Conservation (phyloP, 1,140 invertebrate genomes). For the Meloidogyne hapla region DNA sequence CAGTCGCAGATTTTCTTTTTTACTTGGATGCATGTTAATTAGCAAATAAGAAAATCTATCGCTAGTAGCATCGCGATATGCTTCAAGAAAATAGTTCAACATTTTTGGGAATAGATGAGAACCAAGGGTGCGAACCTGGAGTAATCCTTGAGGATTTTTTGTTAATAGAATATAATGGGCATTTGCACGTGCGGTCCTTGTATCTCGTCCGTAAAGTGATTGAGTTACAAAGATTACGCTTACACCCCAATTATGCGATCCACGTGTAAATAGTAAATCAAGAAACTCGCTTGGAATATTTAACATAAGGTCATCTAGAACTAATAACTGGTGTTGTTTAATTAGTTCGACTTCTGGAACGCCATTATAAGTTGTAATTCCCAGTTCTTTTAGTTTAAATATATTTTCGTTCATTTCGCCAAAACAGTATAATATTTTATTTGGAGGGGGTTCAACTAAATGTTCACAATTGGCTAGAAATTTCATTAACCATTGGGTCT, state of each 20-base stretch:
- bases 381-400: conserved; percentile 18
- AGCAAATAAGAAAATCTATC: conserved; percentile 30
- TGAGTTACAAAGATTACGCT: conserved; percentile 7
- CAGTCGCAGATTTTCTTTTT: conserved; percentile 18
- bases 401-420: conserved; percentile 32
- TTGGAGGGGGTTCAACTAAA: not conserved
- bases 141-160: conserved; percentile 25
- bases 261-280: conserved; percentile 27
- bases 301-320: conserved; percentile 32
- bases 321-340: not conserved
- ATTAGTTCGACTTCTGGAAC: too few relatives aligned
- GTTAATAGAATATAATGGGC: conserved; percentile 34
- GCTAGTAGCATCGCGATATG: conserved; percentile 32
- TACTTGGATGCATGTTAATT: conserved; percentile 33
- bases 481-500: conserved; percentile 31
- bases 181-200: conserved; percentile 30
- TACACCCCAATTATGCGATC: not conserved
- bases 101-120: conserved; percentile 31
- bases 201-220: conserved; percentile 31
- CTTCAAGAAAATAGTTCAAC: conserved; percentile 30
- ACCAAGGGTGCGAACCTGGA: conserved; percentile 19
- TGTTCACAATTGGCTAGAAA: conserved; percentile 12
- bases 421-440: conserved; percentile 27
- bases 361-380: too few relatives aligned
- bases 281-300: conserved; percentile 29